Evolutionary conservation across 2,888 invertebrate genomes (phyloP), one percentile per base, ranked within the genome.

Genomic region (Reticulitermes lucifugus): DNA sequence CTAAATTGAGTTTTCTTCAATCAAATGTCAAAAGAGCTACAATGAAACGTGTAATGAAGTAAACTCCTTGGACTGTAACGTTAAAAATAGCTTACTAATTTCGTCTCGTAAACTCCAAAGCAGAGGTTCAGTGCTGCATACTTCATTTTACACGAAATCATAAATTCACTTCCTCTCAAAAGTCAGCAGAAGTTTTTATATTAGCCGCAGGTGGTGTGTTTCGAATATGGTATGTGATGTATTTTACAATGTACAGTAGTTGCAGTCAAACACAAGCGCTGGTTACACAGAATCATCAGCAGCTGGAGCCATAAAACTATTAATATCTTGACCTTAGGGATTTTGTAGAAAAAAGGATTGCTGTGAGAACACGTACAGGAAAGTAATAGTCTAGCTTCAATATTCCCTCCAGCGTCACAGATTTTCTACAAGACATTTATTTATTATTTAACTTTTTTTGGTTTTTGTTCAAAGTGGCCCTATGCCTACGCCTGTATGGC

Each of bases 101-200:
- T 25, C 35, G 14, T 51, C 77, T 77, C 77, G n/a, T 77, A 77
- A 77, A 77, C 41, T 41, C 41, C 77, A n/a, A 7, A n/a, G 21
- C 65, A 2, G 22, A 70, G 70, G 43, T 60, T 70, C 43, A 60
- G 46, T 65, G 43, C 65, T 81, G 25, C 70, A 43, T 81, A 70
- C 70, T 81, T 70, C 81, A 81, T 43, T 81, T 70, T 81, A 65
- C 81, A 81, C 59, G 59, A 43, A 70, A 70, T 81, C 81, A 81
- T 81, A 81, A 81, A 81, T 81, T 81, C 46, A 65, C 18, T 46
- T 81, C 41, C 25, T 70, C 70, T 29, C 60, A 80, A 18, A 80
- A 65, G n/a, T 9, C 46, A 18, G 3, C 14, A 41, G 70, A 81
- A 65, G 65, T 81, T 81, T 81, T 70, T 81, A 81, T 81, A 81